phyloP scores from a whole-genome alignment of 2,797 vertebrate species.

The Siniperca scherzeri region DNA sequence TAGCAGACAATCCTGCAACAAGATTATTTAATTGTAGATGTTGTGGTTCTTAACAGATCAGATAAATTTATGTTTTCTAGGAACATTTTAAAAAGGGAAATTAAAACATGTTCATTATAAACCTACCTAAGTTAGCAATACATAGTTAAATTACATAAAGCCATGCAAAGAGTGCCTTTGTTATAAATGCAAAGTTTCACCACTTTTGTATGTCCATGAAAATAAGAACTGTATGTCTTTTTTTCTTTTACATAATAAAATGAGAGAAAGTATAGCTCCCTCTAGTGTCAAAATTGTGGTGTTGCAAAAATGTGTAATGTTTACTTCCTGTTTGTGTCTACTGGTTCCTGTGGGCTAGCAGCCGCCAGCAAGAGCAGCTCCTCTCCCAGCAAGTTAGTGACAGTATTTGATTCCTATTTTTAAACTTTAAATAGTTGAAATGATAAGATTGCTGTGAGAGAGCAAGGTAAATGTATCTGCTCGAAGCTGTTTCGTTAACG shows the following conservation, averaged over 20 bases:
- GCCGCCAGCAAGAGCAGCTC: background rate
- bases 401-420: background rate
- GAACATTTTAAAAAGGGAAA: background rate
- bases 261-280: background rate
- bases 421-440: background rate
- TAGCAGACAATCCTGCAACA: background rate
- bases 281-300: constrained; percentile 47
- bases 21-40: background rate
- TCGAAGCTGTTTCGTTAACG: background rate
- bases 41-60: background rate
- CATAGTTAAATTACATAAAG: background rate
- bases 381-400: background rate
- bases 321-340: constrained; percentile 70
- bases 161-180: background rate
- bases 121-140: background rate
- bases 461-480: background rate
- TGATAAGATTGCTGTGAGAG: background rate
- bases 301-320: constrained; percentile 23
- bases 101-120: background rate
- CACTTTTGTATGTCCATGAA: background rate
- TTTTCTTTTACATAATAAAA: constrained; percentile 20
- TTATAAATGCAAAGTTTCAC: background rate
- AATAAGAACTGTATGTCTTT: rapidly evolving
- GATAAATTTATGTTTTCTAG: background rate
- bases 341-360: constrained; percentile 54